phyloP scores from a whole-genome alignment of 2,888 invertebrate species.

The Macrophya alboannulata region DNA sequence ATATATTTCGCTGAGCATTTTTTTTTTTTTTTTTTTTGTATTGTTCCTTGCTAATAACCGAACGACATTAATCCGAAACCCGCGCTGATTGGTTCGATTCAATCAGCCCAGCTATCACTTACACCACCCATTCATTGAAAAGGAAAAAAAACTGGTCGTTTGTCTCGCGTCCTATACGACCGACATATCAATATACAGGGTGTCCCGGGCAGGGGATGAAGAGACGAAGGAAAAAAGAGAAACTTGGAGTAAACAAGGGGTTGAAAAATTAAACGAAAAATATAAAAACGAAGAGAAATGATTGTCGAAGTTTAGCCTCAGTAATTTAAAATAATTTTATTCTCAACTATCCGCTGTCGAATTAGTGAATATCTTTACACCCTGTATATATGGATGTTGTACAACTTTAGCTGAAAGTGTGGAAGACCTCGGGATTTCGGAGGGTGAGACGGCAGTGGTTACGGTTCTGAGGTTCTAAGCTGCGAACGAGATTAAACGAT shows the following conservation, averaged over 20 bases:
- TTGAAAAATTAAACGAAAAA: neutral
- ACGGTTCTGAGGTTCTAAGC: slow-evolving; percentile 46
- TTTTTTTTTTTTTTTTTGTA: neutral
- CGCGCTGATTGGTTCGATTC: slow-evolving; percentile 54
- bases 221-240: neutral
- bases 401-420: slow-evolving; percentile 22
- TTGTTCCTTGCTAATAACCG: slow-evolving; percentile 39
- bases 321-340: neutral
- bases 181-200: slow-evolving; percentile 21
- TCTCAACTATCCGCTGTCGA: neutral
- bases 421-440: neutral
- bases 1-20: slow-evolving; percentile 21
- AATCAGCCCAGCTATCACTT: slow-evolving; percentile 53
- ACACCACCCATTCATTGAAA: slow-evolving; percentile 51
- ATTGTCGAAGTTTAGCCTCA: neutral
- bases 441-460: slow-evolving; percentile 25
- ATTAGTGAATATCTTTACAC: neutral
- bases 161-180: slow-evolving; percentile 29
- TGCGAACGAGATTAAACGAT: slow-evolving; percentile 54
- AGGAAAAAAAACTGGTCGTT: slow-evolving; percentile 41
- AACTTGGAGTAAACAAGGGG: too few relatives aligned
- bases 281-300: neutral
- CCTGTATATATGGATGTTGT: slow-evolving; percentile 37
- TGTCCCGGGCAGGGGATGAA: neutral
- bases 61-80: slow-evolving; percentile 50